Conservation (phyloP, 1,140 invertebrate species). For the Patella vulgata region DNA sequence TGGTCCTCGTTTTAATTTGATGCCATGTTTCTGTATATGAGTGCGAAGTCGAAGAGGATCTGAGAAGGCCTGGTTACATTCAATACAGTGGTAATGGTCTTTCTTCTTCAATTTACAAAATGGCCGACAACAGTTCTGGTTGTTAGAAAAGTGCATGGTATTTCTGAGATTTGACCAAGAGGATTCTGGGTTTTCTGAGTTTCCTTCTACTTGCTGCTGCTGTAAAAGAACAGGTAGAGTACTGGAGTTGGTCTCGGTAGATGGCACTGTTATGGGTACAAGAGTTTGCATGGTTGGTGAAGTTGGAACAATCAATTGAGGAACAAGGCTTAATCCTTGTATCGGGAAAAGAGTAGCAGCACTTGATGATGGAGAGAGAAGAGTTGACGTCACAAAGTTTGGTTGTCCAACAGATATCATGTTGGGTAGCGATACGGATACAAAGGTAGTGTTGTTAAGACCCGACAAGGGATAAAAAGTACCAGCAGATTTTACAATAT, state of each 20-base stretch:
- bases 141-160: constrained; percentile 53
- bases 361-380: constrained; percentile 11
- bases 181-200: constrained; percentile 26
- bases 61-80: constrained; percentile 81
- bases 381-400: background rate
- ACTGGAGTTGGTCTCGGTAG: constrained; percentile 25
- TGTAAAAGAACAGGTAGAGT: constrained; percentile 60
- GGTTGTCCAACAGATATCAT: constrained; percentile 5
- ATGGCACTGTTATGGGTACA: constrained; percentile 24
- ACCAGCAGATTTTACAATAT: constrained; percentile 88
- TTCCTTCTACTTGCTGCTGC: constrained; percentile 42
- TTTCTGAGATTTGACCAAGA: constrained; percentile 47
- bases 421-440: background rate
- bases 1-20: constrained; percentile 47
- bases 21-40: constrained; percentile 67
- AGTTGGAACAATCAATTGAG: no score
- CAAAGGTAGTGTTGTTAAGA: constrained; percentile 60
- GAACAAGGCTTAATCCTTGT: no score
- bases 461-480: constrained; percentile 92
- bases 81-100: constrained; percentile 86
- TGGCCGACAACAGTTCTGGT: constrained; percentile 79
- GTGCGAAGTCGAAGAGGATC: constrained; percentile 62
- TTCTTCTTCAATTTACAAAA: constrained; percentile 88
- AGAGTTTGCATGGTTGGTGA: background rate
- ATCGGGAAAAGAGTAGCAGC: background rate